A percentile compares a stretch with the other conserved stretches of the same genome.
These are phyloP conservation scores for Operophtera brumata DNA, from an alignment of 2,888 invertebrate genomes.

Conservation along the genomic window DNA sequence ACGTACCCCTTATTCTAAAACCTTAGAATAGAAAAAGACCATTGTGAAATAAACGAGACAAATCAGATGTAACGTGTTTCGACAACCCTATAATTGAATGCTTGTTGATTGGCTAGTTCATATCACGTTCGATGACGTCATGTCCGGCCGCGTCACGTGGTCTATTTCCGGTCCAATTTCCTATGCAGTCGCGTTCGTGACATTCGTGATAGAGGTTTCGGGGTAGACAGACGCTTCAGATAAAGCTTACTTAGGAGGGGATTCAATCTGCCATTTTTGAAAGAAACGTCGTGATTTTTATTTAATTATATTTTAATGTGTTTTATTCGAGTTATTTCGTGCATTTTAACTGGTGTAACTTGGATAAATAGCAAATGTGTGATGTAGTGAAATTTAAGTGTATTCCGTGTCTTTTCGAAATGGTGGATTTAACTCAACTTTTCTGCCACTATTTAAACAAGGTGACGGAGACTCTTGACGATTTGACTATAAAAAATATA, in stretches of 20 bases:
- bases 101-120: conserved; percentile 69
- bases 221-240: conserved; percentile 29
- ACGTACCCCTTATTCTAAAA: not conserved
- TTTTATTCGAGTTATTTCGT: too few species aligned
- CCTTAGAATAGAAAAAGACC: conserved; percentile 2
- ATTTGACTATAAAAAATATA: too few species aligned
- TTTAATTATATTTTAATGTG: too few species aligned
- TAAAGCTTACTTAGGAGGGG: conserved; percentile 16
- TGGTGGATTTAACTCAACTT: too few species aligned
- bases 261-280: too few species aligned
- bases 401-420: too few species aligned
- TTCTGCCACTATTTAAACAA: too few species aligned
- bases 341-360: too few species aligned
- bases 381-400: too few species aligned
- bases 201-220: conserved; percentile 40
- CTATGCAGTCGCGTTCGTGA: conserved; percentile 52
- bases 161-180: conserved; percentile 74
- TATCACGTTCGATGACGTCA: conserved; percentile 66
- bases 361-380: too few species aligned
- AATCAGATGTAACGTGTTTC: conserved; percentile 41
- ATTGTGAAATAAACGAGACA: conserved; percentile 27
- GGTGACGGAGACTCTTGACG: too few species aligned
- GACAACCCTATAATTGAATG: conserved; percentile 63
- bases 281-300: too few species aligned
- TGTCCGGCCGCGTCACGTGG: conserved; percentile 68